Evolutionary conservation across 2,113 vertebrate genomes (phyloP), one percentile per base, ranked within the genome.

Genomic region (Puntigrus tetrazona): DNA sequence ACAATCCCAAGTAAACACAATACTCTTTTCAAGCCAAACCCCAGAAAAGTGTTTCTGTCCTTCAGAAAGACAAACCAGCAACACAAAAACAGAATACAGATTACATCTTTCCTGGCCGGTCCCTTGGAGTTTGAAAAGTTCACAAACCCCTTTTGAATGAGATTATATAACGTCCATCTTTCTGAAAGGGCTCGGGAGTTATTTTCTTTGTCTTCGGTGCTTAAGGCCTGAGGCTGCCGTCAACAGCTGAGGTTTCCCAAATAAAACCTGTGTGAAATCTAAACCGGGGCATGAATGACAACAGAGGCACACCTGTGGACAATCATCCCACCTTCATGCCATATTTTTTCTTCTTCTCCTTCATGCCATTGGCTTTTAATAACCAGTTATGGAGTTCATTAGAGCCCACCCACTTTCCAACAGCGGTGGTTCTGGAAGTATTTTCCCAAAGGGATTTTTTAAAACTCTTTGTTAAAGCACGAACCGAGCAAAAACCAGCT

Each of bases 231-330:
- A 52, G 47, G 80, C 80, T 9, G 57, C 43, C 3, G 10, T 70
- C 43, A 55, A 82, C 80, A 70, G 80, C 80, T 82, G 80, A 81
- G 79, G 9, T 81, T 80, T 80, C 78, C 59, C 78, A 80, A 80
- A 80, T 80, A 80, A 80, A 65, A 80, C 59, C 78, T 45, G 59
- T 29, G 59, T 82, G 80, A 82, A 70, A 82, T 55, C 52, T 25
- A 70, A 82, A 38, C 65, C 80, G 2, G 29, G 9, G 63, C 29
- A 8, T 70, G 59, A 80, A 65, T 20, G 78, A 65, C 59, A 65
- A 65, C 78, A 67, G 20, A 50, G 20, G 31, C 80, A 70, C 80
- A 82, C 80, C 80, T 82, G 80, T 70, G 80, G 65, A 70, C 31
- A 70, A 55, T 38, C 80, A 55, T 69, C 80, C 45, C 45, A 3